phyloP scores from a whole-genome alignment of 1,140 invertebrate genomes.

The Protaetia brevitarsis region DNA sequence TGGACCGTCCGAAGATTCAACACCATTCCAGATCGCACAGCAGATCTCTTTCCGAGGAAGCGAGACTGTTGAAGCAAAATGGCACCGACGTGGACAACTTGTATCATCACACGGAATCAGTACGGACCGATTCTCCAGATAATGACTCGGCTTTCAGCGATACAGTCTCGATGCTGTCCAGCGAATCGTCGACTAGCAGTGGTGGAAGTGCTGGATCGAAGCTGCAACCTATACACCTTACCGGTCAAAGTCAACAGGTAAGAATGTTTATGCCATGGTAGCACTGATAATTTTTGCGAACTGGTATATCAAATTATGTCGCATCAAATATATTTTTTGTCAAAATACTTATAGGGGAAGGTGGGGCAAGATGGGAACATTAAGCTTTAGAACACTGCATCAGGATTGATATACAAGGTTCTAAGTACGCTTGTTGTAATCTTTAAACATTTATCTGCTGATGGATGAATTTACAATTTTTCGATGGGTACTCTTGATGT shows the following conservation, averaged over 20 bases:
- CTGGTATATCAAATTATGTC: too few relatives aligned
- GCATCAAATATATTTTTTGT: too few relatives aligned
- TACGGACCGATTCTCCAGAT: constrained; percentile 87
- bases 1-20: constrained; percentile 42
- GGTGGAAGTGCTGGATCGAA: constrained; percentile 67
- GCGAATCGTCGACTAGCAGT: constrained; percentile 84
- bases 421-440: too few relatives aligned
- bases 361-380: too few relatives aligned
- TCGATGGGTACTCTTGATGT: too few relatives aligned
- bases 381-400: too few relatives aligned
- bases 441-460: too few relatives aligned
- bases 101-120: constrained; percentile 41
- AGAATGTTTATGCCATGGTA: constrained; percentile 14
- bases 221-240: constrained; percentile 46
- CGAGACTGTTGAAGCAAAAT: constrained; percentile 47
- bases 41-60: constrained; percentile 52
- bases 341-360: too few relatives aligned
- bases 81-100: constrained; percentile 39
- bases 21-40: constrained; percentile 51
- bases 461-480: too few relatives aligned
- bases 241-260: constrained; percentile 40
- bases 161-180: constrained; percentile 87
- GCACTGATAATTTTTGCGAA: too few relatives aligned
- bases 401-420: too few relatives aligned
- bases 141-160: constrained; percentile 98